Conservation (phyloP, 2,797 vertebrate species). For the Bucorvus abyssinicus region DNA sequence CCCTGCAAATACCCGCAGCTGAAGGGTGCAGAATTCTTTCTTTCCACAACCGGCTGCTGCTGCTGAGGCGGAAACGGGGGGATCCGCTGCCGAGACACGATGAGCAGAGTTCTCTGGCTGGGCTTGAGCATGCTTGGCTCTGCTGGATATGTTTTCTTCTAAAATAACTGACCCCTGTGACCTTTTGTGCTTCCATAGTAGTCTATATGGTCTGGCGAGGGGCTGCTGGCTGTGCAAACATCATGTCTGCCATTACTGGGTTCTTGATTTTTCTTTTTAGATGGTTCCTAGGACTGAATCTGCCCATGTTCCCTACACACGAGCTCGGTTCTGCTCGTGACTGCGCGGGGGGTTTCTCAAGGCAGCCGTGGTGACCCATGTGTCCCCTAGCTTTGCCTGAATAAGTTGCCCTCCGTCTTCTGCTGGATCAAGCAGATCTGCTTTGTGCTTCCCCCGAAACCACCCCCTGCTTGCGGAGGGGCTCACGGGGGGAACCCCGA, state of each 20-base stretch:
- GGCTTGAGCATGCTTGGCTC: not conserved
- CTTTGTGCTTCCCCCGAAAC: not conserved
- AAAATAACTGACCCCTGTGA: not conserved
- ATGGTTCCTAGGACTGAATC: not conserved
- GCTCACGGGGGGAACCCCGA: rapidly evolving
- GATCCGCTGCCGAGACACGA: not conserved
- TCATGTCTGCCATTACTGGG: not conserved
- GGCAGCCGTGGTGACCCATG: rapidly evolving
- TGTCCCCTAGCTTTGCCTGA: not conserved
- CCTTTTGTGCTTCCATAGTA: not conserved
- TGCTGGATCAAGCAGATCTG: not conserved
- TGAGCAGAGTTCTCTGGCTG: not conserved
- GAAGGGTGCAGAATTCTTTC: not conserved
- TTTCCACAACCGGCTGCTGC: not conserved
- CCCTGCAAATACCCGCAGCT: not conserved
- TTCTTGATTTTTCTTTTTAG: not conserved
- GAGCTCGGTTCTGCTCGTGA: not conserved
- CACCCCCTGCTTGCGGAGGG: rapidly evolving
- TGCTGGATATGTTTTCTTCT: not conserved
- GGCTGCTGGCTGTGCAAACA: not conserved
- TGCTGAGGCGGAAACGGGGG: not conserved
- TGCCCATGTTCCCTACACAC: not conserved
- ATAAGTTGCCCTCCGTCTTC: rapidly evolving
- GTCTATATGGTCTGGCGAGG: not conserved
- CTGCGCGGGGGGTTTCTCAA: not conserved